Base-by-base conservation (phyloP, 2,797 vertebrate species). In the Mus caroli region DNA sequence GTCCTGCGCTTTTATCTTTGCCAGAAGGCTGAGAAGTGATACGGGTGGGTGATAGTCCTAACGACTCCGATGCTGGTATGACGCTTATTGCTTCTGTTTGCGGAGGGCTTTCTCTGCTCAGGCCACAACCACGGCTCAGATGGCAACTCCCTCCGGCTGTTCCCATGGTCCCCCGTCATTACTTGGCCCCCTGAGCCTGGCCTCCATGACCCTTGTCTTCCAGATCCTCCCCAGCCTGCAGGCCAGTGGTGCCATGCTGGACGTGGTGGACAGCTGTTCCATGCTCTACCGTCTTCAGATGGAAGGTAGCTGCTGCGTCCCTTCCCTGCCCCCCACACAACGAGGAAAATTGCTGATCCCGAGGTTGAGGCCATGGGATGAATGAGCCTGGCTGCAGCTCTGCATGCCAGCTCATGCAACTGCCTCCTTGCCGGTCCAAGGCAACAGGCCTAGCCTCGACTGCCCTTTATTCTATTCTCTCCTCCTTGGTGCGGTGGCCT, bases 221-320 rank as follows among this genome's bases (percentile, higher is more conserved):
- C 97, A 99, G 99, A 96, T 99, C 40, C 98, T 97, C 75, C 98
- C 98, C 19, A 98, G 95, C 0, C 98, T 99, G 93, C 98, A 97
- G 86, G 37, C 97, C 11, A 98, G 98, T 0, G 99, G 99, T 43
- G 97, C 98, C 56, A 99, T 99, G 99, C 96, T 99, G 98, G 99
- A 99, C 96, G 28, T 98, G 0, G 99, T 99, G 6, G 99, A 99
- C 77, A 98, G 97, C 97, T 98, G 98, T 79, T 99, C 99, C 0
- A 97, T 99, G 99, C 99, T 99, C 20, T 99, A 98, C 98, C 99
- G 99, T 86, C 98, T 99, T 91, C 99, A 99, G 94, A 98, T 99
- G 99, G 99, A 99, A 98, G 99, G 99, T 99, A 98, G 54, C 62
- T 10, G 54, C 56, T 10, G 0, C 0, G 0, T 13, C 86, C 40